A percentile compares a stretch with the other conserved stretches of the same genome.
phyloP scores from a whole-genome alignment of 2,797 vertebrate genomes.

The Pangasius krempfi region DNA sequence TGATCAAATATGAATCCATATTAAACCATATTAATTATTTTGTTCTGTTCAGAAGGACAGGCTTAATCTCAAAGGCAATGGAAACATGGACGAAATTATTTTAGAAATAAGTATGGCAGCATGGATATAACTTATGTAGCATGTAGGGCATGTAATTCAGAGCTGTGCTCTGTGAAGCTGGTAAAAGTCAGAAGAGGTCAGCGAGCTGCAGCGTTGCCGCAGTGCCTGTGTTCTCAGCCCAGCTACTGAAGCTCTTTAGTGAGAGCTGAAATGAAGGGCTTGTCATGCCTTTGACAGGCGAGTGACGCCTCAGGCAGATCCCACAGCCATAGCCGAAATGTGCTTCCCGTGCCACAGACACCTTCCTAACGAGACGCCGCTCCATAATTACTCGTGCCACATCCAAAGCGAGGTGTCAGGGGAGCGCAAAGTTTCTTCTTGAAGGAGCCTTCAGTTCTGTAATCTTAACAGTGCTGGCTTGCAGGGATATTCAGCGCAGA shows the following conservation, averaged over 20 bases:
- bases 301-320: conserved; percentile 72
- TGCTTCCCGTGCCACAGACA: conserved; percentile 57
- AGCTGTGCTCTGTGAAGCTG: conserved; percentile 18
- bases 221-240: conserved; percentile 35
- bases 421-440: conserved; percentile 48
- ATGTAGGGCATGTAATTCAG: conserved; percentile 16
- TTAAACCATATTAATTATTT: conserved; percentile 66
- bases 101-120: not conserved
- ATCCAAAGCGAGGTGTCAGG: conserved; percentile 46
- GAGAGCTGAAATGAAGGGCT: conserved; percentile 62
- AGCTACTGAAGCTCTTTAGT: conserved; percentile 44
- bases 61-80: conserved; percentile 48
- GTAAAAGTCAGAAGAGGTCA: conserved; percentile 42
- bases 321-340: conserved; percentile 67
- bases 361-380: conserved; percentile 45
- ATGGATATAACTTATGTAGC: conserved; percentile 27
- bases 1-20: not conserved
- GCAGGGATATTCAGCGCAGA: conserved; percentile 29
- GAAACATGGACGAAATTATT: conserved; percentile 33
- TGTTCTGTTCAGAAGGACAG: conserved; percentile 56
- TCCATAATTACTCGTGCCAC: conserved; percentile 48
- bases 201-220: conserved; percentile 26
- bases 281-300: conserved; percentile 68
- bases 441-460: conserved; percentile 38
- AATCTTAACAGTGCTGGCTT: conserved; percentile 37